Evolutionary conservation across 2,797 vertebrate genomes (phyloP), one percentile per base, ranked within the genome.

Genomic region (Trematomus bernacchii): DNA sequence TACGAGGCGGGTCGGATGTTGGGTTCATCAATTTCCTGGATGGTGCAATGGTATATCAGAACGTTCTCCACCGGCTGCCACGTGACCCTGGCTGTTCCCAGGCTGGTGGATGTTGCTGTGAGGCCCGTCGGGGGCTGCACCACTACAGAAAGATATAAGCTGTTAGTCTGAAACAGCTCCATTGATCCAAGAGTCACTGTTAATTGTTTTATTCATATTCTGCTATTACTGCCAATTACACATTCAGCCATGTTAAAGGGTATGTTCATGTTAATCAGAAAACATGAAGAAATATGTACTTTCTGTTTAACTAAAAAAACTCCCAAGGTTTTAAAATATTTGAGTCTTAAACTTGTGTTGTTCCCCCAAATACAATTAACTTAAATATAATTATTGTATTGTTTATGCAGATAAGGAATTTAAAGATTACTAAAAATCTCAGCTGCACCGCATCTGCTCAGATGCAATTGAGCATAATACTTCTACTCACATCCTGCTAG

Each of bases 21-120:
- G 6, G 64, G 81, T 0, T 79, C 57, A 15, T 83, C 78, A 0
- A 66, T n/a, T 51, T 88, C 53, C 73, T 2, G 79, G 18, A 96
- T 13, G 4, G 16, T 33, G 37, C 95, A 77, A 11, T 55, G 33
- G 84, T 96, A 96, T 16, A 91, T 0, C n/a, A 96, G 75, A 40
- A 95, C 93, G 0, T 70, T 82, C 0, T 83, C 27, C 61, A 96
- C 91, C 0, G 88, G 79, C 48, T 73, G 13, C 96, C 95, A 96
- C 0, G n/a, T 83, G 73, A 96, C 59, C 21, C 27, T 84, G 0
- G 79, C 88, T 0, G 71, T 55, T 42, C 55, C 70, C 3, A 1
- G 23, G 15, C 69, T 61, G 0, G 52, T 85, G 53, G 88, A 74
- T 1, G 10, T 71, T 3, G 58, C 88, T 1, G 21, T 74, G 5